A percentile compares a stretch with the other conserved stretches of the same genome.
Evolutionary conservation across 2,888 invertebrate genomes (phyloP).

Genomic region (Monopis laevigella): DNA sequence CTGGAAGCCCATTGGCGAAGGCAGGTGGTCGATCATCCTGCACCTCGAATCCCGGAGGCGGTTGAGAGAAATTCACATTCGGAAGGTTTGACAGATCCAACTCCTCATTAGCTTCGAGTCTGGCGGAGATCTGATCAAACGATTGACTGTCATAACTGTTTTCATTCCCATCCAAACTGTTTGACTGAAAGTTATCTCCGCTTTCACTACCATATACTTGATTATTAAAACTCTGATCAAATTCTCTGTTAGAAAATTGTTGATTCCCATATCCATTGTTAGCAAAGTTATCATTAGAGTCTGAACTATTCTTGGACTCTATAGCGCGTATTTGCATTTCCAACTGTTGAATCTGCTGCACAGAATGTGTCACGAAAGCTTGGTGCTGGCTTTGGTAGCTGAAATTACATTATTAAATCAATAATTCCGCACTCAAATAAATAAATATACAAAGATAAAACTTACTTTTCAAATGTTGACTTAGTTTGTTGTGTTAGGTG

Average conservation of each 20-base stretch:
- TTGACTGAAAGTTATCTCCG: conserved; percentile 43
- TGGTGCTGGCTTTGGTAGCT: conserved; percentile 94
- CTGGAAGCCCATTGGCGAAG: conserved; percentile 74
- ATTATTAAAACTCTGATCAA: conserved; percentile 32
- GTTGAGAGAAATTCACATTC: conserved; percentile 56
- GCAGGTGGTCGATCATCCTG: conserved; percentile 39
- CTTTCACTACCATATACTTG: conserved; percentile 50
- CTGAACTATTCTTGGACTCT: conserved; percentile 55
- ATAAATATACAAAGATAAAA: conserved; percentile 18
- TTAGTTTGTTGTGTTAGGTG: conserved; percentile 84
- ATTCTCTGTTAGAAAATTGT: conserved; percentile 1
- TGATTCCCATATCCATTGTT: conserved; percentile 11
- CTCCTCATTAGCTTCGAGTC: conserved; percentile 28
- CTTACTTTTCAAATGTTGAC: conserved; percentile 80
- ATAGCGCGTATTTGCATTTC: conserved; percentile 80
- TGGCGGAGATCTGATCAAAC: conserved; percentile 43
- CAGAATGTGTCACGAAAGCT: conserved; percentile 91
- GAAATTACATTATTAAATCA: conserved; percentile 26
- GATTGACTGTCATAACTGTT: conserved; percentile 57
- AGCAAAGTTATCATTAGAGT: conserved; percentile 27
- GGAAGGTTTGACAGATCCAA: conserved; percentile 43
- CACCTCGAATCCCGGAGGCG: conserved; percentile 54
- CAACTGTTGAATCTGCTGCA: conserved; percentile 86
- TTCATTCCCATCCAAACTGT: conserved; percentile 58
- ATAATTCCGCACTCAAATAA: neutral